Conservation (phyloP, 2,113 vertebrate genomes). For the Scomber colias region DNA sequence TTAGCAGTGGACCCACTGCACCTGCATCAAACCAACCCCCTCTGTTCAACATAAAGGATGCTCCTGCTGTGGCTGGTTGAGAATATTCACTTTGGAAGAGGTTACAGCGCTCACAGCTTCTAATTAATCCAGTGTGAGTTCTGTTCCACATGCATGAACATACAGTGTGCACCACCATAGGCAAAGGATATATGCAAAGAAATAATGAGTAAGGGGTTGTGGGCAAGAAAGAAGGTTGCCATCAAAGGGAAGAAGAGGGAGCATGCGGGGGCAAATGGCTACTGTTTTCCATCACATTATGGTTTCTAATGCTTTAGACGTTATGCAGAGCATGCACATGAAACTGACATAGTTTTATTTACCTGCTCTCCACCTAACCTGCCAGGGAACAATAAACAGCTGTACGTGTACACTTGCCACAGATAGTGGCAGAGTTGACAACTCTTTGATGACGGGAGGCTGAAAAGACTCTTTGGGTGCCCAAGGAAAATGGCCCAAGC, state of each 20-base stretch:
- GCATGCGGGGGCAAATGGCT: not conserved
- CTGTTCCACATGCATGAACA: conserved; percentile 2
- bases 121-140: conserved; percentile 2
- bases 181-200: not conserved
- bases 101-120: not conserved
- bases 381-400: conserved; percentile 33
- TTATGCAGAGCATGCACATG: conserved; percentile 2
- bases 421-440: conserved; percentile 11
- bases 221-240: not conserved
- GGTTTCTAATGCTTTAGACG: conserved; percentile 12
- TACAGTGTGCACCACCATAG: not conserved
- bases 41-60: not conserved
- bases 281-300: conserved; percentile 29
- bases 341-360: conserved; percentile 18
- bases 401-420: conserved; percentile 39
- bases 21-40: conserved; percentile 2
- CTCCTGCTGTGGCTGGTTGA: not conserved
- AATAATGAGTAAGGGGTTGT: conserved; percentile 7
- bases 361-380: conserved; percentile 32
- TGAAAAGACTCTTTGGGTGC: conserved; percentile 35
- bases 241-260: not conserved
- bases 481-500: not conserved
- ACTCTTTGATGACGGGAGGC: conserved; percentile 37
- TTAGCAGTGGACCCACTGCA: conserved; percentile 17
- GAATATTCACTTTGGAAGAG: conserved; percentile 16